Evolutionary conservation across 2,797 vertebrate genomes (phyloP).

Genomic region (Platyrinchus mystaceus): DNA sequence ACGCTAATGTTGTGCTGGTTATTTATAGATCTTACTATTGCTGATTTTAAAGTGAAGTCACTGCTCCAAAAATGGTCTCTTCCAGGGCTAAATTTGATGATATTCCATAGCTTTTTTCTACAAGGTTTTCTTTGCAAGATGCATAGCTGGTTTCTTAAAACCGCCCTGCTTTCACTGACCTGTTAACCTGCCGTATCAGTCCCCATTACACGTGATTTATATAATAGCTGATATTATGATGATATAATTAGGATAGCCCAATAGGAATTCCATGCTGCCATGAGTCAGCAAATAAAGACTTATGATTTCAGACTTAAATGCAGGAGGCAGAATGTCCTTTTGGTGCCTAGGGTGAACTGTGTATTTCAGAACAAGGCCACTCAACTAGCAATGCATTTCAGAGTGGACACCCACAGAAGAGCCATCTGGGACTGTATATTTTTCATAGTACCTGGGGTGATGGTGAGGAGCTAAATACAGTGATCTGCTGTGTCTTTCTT

Average conservation of each 20-base stretch:
- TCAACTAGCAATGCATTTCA: neutral
- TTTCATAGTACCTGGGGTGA: neutral
- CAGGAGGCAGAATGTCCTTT: slow-evolving; percentile 18
- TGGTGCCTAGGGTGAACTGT: neutral
- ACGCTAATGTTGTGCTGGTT: slow-evolving; percentile 33
- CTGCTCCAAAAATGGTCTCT: neutral
- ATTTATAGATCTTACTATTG: slow-evolving; percentile 45
- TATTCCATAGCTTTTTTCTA: neutral
- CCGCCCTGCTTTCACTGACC: neutral
- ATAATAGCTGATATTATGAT: slow-evolving; percentile 5
- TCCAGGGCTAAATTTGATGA: neutral
- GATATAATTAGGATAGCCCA: slow-evolving; percentile 43
- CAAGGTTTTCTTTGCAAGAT: neutral
- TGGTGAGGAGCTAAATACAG: neutral
- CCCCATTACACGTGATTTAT: neutral
- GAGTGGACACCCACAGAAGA: neutral
- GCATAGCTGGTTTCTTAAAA: neutral
- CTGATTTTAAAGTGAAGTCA: slow-evolving; percentile 40
- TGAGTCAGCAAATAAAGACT: slow-evolving; percentile 47
- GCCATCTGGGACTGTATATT: neutral
- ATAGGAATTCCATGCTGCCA: slow-evolving; percentile 32
- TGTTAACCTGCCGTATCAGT: slow-evolving; percentile 16
- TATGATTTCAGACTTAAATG: neutral
- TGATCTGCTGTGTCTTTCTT: neutral
- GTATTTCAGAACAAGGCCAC: neutral